Base-by-base conservation (phyloP, 23 tunicate genomes). In the Diplosoma virens region DNA sequence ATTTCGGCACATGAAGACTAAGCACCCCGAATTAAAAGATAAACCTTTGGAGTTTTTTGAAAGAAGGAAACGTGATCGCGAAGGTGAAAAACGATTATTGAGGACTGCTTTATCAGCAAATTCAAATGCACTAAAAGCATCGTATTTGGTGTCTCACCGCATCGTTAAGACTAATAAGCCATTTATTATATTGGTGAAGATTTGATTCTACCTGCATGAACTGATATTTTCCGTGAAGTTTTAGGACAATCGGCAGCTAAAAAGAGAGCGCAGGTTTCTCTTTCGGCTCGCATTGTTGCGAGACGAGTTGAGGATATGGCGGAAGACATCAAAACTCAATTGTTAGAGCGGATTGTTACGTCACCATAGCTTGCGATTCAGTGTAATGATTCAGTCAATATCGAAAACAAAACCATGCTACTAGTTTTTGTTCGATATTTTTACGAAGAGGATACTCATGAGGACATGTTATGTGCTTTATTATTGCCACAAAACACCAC, bases 371-470 rank as follows among this genome's bases (percentile, higher is more conserved):
- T 58, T 75, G 61, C 82, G n/a, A 46, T 75, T 36, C 87, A 82
- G 45, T 58, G 61, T 36, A 82, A 82, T 82, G 87, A 82, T 1
- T 54, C 81, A 21, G 54, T 81, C 28, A 77, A 81, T 55, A 73
- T 73, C 0, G 86, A 77, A 81, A 75, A 32, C 70, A 31, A 58
- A 35, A 46, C 82, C 1, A 36, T 33, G 54, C 82, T 76, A 1
- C 70, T 83, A 64, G 82, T 83, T 83, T 77, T n/a, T 77, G 84
- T 84, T 58, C 76, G 89, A 35, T 84, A 84, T 66, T 29, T 63
- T 47, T 53, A 52, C 48, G 75, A 63, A 30, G 55, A 58, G 33
- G 82, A 83, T 45, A n/a, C 54, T 82, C 66, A 77, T 66, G 84
- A 84, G 27, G 66, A 77, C 61, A 78, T 83, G 67, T 28, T 80